Base-by-base conservation (phyloP, 2,888 invertebrate species). In the Formica aserva region DNA sequence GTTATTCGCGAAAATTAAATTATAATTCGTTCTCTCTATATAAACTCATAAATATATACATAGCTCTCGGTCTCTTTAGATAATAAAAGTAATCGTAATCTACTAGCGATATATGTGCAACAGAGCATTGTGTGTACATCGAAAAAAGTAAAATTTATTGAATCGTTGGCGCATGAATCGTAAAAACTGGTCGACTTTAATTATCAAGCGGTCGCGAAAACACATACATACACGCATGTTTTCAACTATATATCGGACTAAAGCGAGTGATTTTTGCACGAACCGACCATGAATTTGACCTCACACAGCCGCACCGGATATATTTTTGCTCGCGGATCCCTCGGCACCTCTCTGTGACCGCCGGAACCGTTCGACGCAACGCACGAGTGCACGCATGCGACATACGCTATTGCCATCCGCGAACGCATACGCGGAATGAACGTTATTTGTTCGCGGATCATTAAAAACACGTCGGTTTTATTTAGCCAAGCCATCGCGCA, bases 381-480 rank as follows among this genome's bases (percentile, higher is more conserved):
- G 75, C 78, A 71, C 78, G 71, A 80, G 26, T 76, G 55, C 69
- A 62, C 69, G 71, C 52, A 29, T 60, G 67, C 67, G 29, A 63
- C 66, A 57, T 52, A 76, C 66, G 75, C 69, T 32, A 66, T 48
- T 22, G 32, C 55, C 48, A 52, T 78, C 62, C 65, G 52, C 55
- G 45, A 67, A 81, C 86, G 87, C 83, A 83, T 85, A 85, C 85
- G 86, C 81, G 82, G 74, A 83, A 84, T 82, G 87, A 87, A 86
- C 86, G 85, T 88, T 83, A 87, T 90, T 92, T 90, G 91, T 92
- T 88, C 91, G 90, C 90, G 91, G 90, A 90, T 90, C 92, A 92
- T 92, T 92, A 92, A 92, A 92, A 92, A 92, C 92, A 87, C 85
- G 91, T 90, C 85, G 90, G 89, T 91, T 92, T 91, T 91, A 92